Evolutionary conservation across 2,113 vertebrate species (phyloP).

Genomic region (Tiliqua scincoides): DNA sequence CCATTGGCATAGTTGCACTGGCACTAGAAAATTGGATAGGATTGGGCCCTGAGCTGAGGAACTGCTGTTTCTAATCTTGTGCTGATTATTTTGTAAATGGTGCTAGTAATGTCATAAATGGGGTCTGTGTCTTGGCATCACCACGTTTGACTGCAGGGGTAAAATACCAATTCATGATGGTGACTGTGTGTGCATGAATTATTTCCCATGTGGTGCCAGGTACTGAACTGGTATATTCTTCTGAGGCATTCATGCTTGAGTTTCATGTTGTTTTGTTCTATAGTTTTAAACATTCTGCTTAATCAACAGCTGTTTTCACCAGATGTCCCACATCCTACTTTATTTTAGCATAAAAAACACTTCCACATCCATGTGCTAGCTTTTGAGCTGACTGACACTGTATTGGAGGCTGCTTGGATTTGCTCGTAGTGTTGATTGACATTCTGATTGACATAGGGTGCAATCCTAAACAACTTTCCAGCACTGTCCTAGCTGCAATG

Average conservation of each 20-base stretch:
- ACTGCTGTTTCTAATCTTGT: neutral
- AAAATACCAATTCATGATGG: neutral
- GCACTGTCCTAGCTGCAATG: too few relatives aligned
- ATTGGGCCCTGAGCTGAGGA: neutral
- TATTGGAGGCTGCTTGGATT: neutral
- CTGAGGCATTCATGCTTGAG: neutral
- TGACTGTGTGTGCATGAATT: neutral
- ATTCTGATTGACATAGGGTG: neutral
- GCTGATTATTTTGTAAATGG: too few relatives aligned
- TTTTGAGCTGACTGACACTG: neutral
- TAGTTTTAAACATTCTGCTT: neutral
- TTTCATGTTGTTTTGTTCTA: neutral
- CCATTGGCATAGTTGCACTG: too few relatives aligned
- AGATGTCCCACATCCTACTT: neutral
- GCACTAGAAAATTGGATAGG: too few relatives aligned
- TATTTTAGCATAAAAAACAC: neutral
- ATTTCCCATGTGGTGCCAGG: neutral
- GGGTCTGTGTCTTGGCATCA: neutral
- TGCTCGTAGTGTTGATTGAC: neutral
- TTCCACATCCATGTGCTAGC: fast-evolving
- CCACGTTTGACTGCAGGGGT: neutral
- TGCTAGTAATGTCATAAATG: neutral
- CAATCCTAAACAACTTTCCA: too few relatives aligned
- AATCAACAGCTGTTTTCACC: neutral
- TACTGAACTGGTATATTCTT: neutral